phyloP scores from a whole-genome alignment of 2,113 vertebrate species.

The Arvicanthis niloticus region DNA sequence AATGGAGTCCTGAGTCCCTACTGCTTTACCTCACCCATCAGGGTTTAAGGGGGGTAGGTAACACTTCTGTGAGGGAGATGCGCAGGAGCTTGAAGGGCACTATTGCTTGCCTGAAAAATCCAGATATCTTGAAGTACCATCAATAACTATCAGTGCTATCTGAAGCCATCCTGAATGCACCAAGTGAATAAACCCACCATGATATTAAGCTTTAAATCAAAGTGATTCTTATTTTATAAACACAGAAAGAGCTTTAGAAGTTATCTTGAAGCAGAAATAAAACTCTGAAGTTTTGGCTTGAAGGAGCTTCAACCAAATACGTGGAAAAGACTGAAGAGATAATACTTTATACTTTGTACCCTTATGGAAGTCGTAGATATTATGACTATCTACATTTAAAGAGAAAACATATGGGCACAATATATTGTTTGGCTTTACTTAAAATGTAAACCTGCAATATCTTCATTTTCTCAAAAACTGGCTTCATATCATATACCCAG shows the following conservation, averaged over 20 bases:
- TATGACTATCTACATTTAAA: neutral
- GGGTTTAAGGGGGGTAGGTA: neutral
- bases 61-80: no score
- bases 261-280: neutral
- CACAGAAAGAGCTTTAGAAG: neutral
- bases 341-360: neutral
- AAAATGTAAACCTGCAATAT: neutral
- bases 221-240: neutral
- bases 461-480: neutral
- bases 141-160: fast-evolving
- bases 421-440: neutral
- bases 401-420: neutral
- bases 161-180: neutral
- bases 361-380: neutral
- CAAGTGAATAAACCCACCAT: neutral
- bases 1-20: neutral
- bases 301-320: neutral
- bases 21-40: neutral
- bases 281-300: neutral
- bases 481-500: no score
- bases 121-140: neutral
- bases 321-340: neutral
- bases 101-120: neutral
- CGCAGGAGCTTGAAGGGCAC: neutral
- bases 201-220: neutral